phyloP scores from a whole-genome alignment of 53 echinoderm and acorn worm genomes.

The Zoroaster sp. region DNA sequence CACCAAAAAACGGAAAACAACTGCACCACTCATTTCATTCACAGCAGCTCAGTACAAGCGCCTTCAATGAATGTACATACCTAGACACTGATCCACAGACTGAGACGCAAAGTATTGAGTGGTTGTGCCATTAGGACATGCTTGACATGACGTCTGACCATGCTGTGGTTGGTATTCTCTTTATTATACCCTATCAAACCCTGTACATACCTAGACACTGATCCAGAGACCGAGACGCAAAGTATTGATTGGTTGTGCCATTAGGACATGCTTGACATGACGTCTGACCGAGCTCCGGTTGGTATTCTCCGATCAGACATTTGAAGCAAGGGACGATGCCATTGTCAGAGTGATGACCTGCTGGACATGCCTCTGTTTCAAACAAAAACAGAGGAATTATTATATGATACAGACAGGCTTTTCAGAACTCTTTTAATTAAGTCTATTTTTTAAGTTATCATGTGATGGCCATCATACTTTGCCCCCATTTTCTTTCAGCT shows the following conservation, averaged over 20 bases:
- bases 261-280: constrained; percentile 63
- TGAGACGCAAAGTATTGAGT: background rate
- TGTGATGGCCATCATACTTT: too few relatives aligned
- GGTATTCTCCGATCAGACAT: constrained; percentile 67
- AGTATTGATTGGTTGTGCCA: constrained; percentile 37
- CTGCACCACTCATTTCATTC: too few relatives aligned
- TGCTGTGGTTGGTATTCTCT: background rate
- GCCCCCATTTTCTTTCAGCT: too few relatives aligned
- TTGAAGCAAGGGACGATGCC: constrained; percentile 59
- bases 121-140: background rate
- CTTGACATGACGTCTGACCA: background rate
- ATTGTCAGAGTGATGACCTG: constrained; percentile 54
- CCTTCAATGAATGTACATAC: too few relatives aligned
- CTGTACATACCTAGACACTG: constrained; percentile 59
- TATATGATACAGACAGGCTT: too few relatives aligned
- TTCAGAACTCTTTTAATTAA: too few relatives aligned
- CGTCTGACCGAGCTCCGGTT: constrained; percentile 35
- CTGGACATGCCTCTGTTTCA: constrained; percentile 46
- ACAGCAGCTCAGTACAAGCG: too few relatives aligned
- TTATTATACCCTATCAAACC: background rate
- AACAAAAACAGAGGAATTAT: background rate
- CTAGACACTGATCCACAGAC: background rate
- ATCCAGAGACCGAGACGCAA: constrained; percentile 39
- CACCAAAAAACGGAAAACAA: too few relatives aligned
- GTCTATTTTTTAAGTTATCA: too few relatives aligned